A percentile compares a stretch with the other conserved stretches of the same genome.
These are phyloP conservation scores for Pelecanoides urinatrix DNA, from an alignment of 2,113 vertebrate genomes.

Conservation along the genomic window DNA sequence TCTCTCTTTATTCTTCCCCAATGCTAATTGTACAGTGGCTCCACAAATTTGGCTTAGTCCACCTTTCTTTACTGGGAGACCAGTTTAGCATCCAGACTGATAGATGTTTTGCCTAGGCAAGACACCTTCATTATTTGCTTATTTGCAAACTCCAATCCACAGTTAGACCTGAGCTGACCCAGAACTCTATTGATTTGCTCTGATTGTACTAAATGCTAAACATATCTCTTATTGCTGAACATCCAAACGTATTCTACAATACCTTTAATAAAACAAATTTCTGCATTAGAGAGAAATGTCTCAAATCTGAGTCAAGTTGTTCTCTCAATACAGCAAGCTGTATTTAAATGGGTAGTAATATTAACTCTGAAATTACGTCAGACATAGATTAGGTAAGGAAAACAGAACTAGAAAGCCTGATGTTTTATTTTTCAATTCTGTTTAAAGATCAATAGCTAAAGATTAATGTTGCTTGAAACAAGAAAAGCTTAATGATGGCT, in stretches of 20 bases:
- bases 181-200: not conserved
- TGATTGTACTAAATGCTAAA: not conserved
- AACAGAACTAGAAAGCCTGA: not conserved
- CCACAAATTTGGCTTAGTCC: not conserved
- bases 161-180: not conserved
- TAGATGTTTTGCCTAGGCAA: not conserved
- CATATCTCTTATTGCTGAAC: not conserved
- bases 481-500: not conserved
- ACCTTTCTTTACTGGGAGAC: not conserved
- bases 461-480: not conserved
- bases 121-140: not conserved
- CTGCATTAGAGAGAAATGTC: not conserved
- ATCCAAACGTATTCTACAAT: not conserved
- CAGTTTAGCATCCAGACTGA: not conserved
- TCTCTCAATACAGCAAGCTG: not conserved
- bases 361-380: not conserved
- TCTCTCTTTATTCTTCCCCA: not conserved
- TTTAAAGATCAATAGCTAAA: not conserved
- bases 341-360: not conserved
- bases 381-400: not conserved
- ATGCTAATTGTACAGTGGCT: rapidly evolving
- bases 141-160: not conserved
- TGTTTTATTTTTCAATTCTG: not conserved
- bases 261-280: not conserved
- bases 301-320: not conserved